Evolutionary conservation across 2,888 invertebrate genomes (phyloP).

Genomic region (Oxystoma pomonae): DNA sequence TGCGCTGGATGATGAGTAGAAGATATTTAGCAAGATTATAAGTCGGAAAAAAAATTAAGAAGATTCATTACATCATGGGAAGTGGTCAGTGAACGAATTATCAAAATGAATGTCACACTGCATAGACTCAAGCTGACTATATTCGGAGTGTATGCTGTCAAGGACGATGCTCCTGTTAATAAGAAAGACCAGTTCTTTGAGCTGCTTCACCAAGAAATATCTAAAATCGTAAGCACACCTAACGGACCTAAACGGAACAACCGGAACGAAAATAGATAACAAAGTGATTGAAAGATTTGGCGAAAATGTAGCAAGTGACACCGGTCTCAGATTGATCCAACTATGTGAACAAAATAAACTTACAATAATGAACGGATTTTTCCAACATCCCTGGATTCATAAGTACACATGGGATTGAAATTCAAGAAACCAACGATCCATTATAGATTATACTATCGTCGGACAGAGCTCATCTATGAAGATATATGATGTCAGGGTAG

Average conservation of each 20-base stretch:
- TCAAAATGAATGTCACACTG: too few relatives aligned
- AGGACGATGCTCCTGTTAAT: not conserved
- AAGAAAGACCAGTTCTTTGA: constrained; percentile 1
- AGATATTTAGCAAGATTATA: too few relatives aligned
- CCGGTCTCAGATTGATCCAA: too few relatives aligned
- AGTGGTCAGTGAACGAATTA: not conserved
- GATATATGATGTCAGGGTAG: not conserved
- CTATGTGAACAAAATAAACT: too few relatives aligned
- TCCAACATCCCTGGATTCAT: constrained; percentile 1
- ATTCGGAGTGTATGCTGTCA: not conserved
- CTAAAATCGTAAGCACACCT: not conserved
- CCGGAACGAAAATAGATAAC: too few relatives aligned
- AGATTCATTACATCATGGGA: not conserved
- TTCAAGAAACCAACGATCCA: not conserved
- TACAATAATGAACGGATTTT: not conserved
- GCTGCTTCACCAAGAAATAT: not conserved
- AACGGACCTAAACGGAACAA: too few relatives aligned
- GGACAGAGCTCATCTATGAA: too few relatives aligned
- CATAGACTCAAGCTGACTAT: not conserved
- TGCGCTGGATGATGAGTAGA: too few relatives aligned
- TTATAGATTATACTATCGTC: not conserved
- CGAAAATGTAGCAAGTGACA: too few relatives aligned
- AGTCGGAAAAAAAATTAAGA: too few relatives aligned
- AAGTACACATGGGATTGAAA: not conserved
- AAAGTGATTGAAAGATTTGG: too few relatives aligned